Evolutionary conservation across 2,797 vertebrate genomes (phyloP), one percentile per base, ranked within the genome.

Genomic region (Hemibagrus guttatus): DNA sequence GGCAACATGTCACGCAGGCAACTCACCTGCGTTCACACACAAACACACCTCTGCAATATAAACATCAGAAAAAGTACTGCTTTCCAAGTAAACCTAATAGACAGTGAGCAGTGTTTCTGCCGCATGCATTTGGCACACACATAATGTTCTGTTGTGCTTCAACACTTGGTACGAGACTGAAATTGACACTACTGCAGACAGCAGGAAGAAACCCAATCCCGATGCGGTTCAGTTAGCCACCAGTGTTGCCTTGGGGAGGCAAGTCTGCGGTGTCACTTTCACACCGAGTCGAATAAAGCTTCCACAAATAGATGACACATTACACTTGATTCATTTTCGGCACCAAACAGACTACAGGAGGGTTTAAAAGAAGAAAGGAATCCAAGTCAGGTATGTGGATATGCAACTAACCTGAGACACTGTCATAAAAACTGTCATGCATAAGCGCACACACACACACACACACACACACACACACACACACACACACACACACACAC

Each of bases 271-370:
- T 23, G 35, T 54, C 69, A 58, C 26, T 52, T 81, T 26, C 69
- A 63, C 16, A 83, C 63, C 17, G 17, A 52, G 72, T 28, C 26
- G 74, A 83, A 86, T 81, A 86, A 87, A 85, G 39, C 72, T 14
- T 39, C 89, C 35, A 59, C 64, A 94, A 93, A 94, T 91, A 94
- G 90, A 78, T 46, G 42, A 86, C 78, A 88, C 21, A n/a, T 79
- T 87, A 88, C 87, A 81, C 13, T n/a, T 49, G 86, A 87, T 84
- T 81, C 49, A 3, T 72, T 78, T 59, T 31, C 35, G 69, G 52
- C 81, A 64, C 84, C 76, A 87, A 58, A n/a, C 14, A 72, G 86
- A 88, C 13, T 58, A 58, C 19, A 64, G 39, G 46, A 87, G 39
- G 46, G 5, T 80, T 88, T 89, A 90, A 88, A 90, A 69, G 63